A percentile compares a stretch with the other conserved stretches of the same genome.
Evolutionary conservation across 2,113 vertebrate genomes (phyloP).

Genomic region (Syngnathus typhle): DNA sequence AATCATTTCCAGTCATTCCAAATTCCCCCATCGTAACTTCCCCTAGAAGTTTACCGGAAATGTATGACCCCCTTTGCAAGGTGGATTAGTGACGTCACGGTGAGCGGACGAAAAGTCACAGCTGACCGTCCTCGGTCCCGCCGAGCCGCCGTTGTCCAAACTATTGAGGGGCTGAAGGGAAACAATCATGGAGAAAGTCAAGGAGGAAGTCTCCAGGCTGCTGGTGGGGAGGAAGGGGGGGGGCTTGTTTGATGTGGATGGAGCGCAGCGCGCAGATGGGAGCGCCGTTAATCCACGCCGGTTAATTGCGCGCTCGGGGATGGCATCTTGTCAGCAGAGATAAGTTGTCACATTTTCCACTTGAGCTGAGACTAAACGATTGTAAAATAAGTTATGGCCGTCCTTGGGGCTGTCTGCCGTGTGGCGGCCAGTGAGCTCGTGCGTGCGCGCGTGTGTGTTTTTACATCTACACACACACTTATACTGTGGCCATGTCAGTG

Average conservation of each 20-base stretch:
- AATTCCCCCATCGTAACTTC: background rate
- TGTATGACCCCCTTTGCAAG: background rate
- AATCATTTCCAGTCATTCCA: background rate
- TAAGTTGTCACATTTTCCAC: slow-evolving; percentile 99
- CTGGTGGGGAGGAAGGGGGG: background rate
- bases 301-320: slow-evolving; percentile 91
- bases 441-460: background rate
- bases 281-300: slow-evolving; percentile 83
- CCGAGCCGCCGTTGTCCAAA: background rate
- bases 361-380: slow-evolving; percentile 99
- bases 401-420: slow-evolving; percentile 93
- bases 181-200: slow-evolving; percentile 5
- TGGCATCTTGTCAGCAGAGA: slow-evolving; percentile 95
- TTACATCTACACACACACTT: slow-evolving; percentile 10
- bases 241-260: slow-evolving; percentile 56
- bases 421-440: slow-evolving; percentile 53
- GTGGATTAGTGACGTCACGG: background rate
- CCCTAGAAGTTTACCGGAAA: background rate
- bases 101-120: background rate
- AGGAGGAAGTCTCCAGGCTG: slow-evolving; percentile 12
- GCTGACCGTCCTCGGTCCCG: background rate
- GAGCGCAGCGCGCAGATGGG: slow-evolving; percentile 77
- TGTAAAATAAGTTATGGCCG: slow-evolving; percentile 99
- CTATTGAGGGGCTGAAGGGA: slow-evolving; percentile 12
- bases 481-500: slow-evolving; percentile 68